Conservation (phyloP, 2,888 invertebrate genomes). For the Cerastoderma edule region DNA sequence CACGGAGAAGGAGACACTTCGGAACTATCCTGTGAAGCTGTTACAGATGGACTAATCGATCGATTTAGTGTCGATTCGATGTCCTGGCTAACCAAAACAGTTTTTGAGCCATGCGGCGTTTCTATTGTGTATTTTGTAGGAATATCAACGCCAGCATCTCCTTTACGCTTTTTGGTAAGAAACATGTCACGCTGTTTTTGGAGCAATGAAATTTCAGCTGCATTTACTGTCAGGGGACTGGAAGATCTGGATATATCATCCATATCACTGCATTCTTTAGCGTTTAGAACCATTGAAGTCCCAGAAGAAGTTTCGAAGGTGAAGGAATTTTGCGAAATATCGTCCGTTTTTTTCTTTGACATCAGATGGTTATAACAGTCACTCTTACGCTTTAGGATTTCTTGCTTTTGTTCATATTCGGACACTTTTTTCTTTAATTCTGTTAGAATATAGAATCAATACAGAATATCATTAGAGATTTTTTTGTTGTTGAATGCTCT, state of each 20-base stretch:
- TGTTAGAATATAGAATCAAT: constrained; percentile 38
- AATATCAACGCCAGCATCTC: background rate
- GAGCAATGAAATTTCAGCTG: background rate
- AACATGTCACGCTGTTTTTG: constrained; percentile 7
- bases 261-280: background rate
- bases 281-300: background rate
- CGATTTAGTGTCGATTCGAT: background rate
- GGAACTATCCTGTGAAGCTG: constrained; percentile 21
- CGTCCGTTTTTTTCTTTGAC: constrained; percentile 61
- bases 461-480: background rate
- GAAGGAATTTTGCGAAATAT: background rate
- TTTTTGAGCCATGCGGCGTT: constrained; percentile 6
- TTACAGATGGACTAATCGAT: constrained; percentile 1
- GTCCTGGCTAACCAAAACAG: constrained; percentile 9
- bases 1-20: constrained; percentile 1
- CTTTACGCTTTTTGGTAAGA: constrained; percentile 14
- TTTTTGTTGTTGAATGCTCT: background rate
- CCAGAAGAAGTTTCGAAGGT: constrained; percentile 8
- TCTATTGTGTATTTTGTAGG: constrained; percentile 18
- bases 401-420: constrained; percentile 70
- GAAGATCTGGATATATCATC: background rate
- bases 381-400: constrained; percentile 68
- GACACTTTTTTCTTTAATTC: constrained; percentile 70
- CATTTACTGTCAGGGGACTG: background rate
- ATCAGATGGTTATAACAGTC: constrained; percentile 70